These are phyloP conservation scores for Chaitophorus viminalis DNA, from an alignment of 2,888 invertebrate genomes.

Conservation along the genomic window DNA sequence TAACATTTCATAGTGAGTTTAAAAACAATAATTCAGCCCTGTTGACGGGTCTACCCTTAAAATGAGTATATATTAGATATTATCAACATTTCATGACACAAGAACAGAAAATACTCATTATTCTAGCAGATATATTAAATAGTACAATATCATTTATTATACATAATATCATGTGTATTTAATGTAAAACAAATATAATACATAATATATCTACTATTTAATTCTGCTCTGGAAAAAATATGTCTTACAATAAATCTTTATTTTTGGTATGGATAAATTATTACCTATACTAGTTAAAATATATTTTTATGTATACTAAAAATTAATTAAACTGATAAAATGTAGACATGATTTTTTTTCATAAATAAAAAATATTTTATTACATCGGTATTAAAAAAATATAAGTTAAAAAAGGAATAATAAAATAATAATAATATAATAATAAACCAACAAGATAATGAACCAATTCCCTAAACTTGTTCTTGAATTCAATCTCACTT, in stretches of 20 bases:
- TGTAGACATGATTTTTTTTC: constrained; percentile 22
- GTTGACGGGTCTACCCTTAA: constrained; percentile 48
- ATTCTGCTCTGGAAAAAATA: constrained; percentile 4
- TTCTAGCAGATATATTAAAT: constrained; percentile 21
- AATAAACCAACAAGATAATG: constrained; percentile 41
- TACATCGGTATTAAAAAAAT: constrained; percentile 57
- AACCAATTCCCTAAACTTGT: constrained; percentile 18
- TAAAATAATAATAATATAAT: constrained; percentile 47
- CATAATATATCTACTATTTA: background rate
- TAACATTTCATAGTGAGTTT: constrained; percentile 45
- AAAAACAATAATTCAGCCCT: constrained; percentile 58
- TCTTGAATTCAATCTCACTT: constrained; percentile 42
- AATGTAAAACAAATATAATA: background rate
- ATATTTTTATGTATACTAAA: constrained; percentile 30
- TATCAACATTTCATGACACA: constrained; percentile 7
- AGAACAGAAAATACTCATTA: constrained; percentile 7
- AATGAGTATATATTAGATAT: constrained; percentile 41
- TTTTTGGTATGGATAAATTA: constrained; percentile 23
- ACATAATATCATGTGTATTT: constrained; percentile 1
- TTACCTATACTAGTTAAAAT: constrained; percentile 41
- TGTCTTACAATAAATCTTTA: background rate
- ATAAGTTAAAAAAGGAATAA: constrained; percentile 28
- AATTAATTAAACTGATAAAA: constrained; percentile 31
- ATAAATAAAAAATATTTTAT: constrained; percentile 56
- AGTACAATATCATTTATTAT: background rate